Conservation (phyloP, 2,888 invertebrate species). For the Trissoscelio sp. region DNA sequence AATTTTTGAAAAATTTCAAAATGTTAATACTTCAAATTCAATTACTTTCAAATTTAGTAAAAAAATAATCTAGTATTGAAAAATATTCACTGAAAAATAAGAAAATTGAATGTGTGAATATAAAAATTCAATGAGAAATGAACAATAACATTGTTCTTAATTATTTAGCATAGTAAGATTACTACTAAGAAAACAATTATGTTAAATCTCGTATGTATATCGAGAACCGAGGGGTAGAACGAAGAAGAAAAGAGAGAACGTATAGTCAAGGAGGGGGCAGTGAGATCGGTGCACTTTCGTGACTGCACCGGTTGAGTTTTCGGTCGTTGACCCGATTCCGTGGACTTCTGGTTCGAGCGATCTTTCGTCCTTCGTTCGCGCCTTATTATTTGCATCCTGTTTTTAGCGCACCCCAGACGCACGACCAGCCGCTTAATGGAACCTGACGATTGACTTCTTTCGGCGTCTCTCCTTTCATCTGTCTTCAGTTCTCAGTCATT, state of each 20-base stretch:
- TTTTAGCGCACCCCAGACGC: constrained; percentile 47
- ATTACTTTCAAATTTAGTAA: too few relatives aligned
- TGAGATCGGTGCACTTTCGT: constrained; percentile 66
- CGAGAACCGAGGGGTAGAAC: constrained; percentile 31
- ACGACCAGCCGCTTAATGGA: constrained; percentile 11
- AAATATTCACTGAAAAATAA: too few relatives aligned
- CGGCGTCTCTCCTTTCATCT: neutral
- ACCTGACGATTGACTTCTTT: constrained; percentile 14
- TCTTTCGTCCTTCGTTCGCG: constrained; percentile 62
- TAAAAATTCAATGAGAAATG: too few relatives aligned
- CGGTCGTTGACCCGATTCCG: constrained; percentile 74
- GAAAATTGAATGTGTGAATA: too few relatives aligned
- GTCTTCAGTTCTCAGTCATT: too few relatives aligned
- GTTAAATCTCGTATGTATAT: constrained; percentile 32
- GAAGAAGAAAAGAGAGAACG: constrained; percentile 12
- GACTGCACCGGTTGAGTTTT: constrained; percentile 70
- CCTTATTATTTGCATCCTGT: constrained; percentile 69
- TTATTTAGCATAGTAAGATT: too few relatives aligned
- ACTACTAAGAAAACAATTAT: too few relatives aligned
- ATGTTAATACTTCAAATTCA: too few relatives aligned
- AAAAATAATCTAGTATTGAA: too few relatives aligned
- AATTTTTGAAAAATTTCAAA: too few relatives aligned
- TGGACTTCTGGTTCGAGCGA: constrained; percentile 71
- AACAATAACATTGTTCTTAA: too few relatives aligned
- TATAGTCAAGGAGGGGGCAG: constrained; percentile 5